Evolutionary conservation across 2,113 vertebrate genomes (phyloP), one percentile per base, ranked within the genome.

Genomic region (Aldabrachelys gigantea): DNA sequence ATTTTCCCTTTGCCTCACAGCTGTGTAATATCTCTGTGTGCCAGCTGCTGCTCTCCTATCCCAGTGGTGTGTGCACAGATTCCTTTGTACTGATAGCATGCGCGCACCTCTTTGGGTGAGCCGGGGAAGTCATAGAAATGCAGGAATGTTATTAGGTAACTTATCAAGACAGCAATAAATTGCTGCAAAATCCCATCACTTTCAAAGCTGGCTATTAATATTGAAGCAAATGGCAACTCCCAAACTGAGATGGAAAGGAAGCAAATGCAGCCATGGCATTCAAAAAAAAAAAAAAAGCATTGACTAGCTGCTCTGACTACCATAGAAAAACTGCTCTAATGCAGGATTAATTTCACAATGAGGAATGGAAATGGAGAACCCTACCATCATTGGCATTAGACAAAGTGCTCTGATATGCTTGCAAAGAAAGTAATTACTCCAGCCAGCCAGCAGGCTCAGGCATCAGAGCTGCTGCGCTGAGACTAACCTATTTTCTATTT

Each of bases 81-180:
- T 44, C 17, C 27, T 0, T 3, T 7, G 41, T 10, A 44, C 13
- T 2, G 17, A 7, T 5, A 11, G 24, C 62, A 69, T 76, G 6
- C 41, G 7, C 24, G 14, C 47, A 80, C 17, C 76, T 27, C 8
- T 17, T 19, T 16, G 14, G 35, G 22, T n/a, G 11, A 78, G 41
- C 6, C 3, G 75, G 75, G 41, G 41, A 78, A 78, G 75, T 44
- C 6, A 10, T 22, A 44, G 79, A 57, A 54, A 2, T 0, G 0
- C 17, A 0, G 1, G 1, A 16, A 50, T 69, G 57, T 10, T 25
- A 1, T 35, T 52, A 59, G 69, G 29, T 35, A 87, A 35, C 50
- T 92, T 41, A 49, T 44, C 41, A 19, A 82, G 69, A 75, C 57
- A 12, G n/a, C 29, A 76, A 50, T 92, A 27, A 80, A 50, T 38